Conservation (phyloP, 2,888 invertebrate genomes). For the Tubulanus polymorphus region DNA sequence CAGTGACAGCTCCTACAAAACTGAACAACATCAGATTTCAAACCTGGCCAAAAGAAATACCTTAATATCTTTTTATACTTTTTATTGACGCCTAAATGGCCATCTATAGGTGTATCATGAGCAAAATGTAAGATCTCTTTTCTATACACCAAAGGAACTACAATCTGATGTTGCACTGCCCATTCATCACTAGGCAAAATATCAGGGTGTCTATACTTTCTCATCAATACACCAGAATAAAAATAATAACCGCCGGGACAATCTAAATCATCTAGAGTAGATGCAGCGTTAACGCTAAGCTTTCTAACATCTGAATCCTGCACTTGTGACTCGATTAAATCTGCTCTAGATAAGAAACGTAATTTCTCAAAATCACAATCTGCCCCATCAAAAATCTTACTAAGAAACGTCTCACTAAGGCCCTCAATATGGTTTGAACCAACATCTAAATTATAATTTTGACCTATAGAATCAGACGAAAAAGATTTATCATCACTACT, state of each 20-base stretch:
- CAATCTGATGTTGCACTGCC: slow-evolving; percentile 9
- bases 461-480: background rate
- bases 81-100: slow-evolving; percentile 18
- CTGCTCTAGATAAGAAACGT: background rate
- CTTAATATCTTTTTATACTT: slow-evolving; percentile 9
- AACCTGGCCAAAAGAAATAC: slow-evolving; percentile 18
- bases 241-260: slow-evolving; percentile 7
- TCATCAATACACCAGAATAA: slow-evolving; percentile 15
- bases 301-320: background rate
- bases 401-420: background rate
- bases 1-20: slow-evolving; percentile 16
- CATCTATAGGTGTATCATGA: slow-evolving; percentile 15
- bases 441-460: background rate
- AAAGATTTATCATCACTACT: background rate
- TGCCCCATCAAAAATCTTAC: background rate
- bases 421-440: background rate
- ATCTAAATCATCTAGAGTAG: background rate
- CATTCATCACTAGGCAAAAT: slow-evolving; percentile 8
- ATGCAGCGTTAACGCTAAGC: background rate
- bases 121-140: slow-evolving; percentile 12
- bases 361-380: background rate
- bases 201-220: slow-evolving; percentile 15
- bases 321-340: background rate
- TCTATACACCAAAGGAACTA: slow-evolving; percentile 7
- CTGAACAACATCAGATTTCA: slow-evolving; percentile 11